phyloP scores from a whole-genome alignment of 2,888 invertebrate species.

The Microctonus aethiopoides region DNA sequence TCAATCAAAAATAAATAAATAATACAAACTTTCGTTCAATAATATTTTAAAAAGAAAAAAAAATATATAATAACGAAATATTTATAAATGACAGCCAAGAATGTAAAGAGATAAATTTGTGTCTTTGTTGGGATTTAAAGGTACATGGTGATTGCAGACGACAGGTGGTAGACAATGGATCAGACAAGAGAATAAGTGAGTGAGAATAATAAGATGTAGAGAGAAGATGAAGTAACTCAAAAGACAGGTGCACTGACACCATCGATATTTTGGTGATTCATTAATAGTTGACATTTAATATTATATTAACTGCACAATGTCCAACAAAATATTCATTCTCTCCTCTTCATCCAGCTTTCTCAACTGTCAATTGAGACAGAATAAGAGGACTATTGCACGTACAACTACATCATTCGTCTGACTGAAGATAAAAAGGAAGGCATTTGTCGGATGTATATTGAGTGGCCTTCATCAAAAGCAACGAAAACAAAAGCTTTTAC shows the following conservation, averaged over 20 bases:
- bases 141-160: conserved; percentile 5
- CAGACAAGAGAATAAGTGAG: neutral
- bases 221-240: neutral
- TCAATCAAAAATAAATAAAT: no score
- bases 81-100: no score
- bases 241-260: neutral
- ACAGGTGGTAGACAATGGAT: conserved; percentile 3
- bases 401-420: neutral
- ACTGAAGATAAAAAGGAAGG: neutral
- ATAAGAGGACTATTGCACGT: neutral
- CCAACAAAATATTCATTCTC: neutral
- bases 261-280: neutral
- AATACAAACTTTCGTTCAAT: no score
- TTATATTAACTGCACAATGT: neutral
- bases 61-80: no score
- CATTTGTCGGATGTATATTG: neutral
- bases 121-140: no score
- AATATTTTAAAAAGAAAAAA: no score
- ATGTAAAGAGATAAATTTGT: no score
- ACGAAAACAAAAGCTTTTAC: neutral
- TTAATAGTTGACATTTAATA: neutral
- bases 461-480: conserved; percentile 1
- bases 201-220: neutral
- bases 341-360: neutral
- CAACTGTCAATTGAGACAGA: neutral